These are phyloP conservation scores for Ceyx erithaca DNA, from an alignment of 2,797 vertebrate species.

Conservation along the genomic window DNA sequence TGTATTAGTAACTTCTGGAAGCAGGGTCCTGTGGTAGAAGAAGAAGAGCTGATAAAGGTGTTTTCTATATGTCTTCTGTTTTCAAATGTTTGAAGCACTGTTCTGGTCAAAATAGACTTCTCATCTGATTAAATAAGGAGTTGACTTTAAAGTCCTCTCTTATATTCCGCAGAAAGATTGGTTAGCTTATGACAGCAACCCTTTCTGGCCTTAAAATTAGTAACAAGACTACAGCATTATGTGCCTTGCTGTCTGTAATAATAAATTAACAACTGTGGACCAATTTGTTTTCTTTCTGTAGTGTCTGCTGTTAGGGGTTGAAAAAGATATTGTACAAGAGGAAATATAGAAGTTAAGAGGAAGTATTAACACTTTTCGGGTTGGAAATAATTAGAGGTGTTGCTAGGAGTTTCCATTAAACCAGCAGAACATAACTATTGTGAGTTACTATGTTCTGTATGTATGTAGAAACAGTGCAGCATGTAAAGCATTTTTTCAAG, in stretches of 20 bases:
- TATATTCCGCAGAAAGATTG: not conserved
- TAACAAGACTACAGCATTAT: not conserved
- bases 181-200: not conserved
- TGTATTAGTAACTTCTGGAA: not conserved
- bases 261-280: not conserved
- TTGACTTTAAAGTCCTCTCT: not conserved
- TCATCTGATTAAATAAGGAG: not conserved
- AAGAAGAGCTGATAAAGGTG: not conserved
- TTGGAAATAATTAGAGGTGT: not conserved
- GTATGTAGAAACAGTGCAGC: not conserved
- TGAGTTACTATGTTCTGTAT: not conserved
- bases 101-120: not conserved
- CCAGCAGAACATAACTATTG: not conserved
- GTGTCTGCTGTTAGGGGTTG: not conserved
- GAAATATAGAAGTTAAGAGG: not conserved
- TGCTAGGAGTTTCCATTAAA: not conserved
- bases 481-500: not conserved
- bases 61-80: not conserved
- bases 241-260: not conserved
- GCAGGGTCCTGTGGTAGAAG: not conserved
- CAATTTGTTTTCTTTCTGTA: not conserved
- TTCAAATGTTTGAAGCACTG: not conserved
- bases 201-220: not conserved
- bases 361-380: not conserved
- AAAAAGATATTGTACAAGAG: not conserved